A percentile compares a stretch with the other conserved stretches of the same genome.
Conservation (phyloP, 2,888 invertebrate genomes). For the Isoperla grammatica region DNA sequence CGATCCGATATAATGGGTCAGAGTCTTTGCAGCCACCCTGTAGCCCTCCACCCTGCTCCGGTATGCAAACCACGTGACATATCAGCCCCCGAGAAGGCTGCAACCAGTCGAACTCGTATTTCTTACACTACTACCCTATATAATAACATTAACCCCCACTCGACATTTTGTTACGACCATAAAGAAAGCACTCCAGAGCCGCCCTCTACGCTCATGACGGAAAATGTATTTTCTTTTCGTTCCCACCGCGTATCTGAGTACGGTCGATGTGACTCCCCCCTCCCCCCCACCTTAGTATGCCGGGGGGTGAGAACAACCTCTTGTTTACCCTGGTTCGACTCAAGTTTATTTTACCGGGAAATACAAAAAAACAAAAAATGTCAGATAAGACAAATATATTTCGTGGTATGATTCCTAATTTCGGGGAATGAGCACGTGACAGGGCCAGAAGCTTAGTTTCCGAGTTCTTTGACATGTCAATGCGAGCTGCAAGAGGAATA, state of each 20-base stretch:
- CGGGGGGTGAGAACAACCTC: background rate
- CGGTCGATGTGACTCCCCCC: background rate
- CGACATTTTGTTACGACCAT: background rate
- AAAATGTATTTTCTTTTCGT: conserved; percentile 13
- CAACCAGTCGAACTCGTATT: conserved; percentile 1
- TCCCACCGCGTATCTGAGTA: background rate
- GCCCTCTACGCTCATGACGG: conserved; percentile 2
- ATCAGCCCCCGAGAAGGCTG: conserved; percentile 6
- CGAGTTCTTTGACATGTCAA: too few species aligned
- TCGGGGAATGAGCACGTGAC: background rate
- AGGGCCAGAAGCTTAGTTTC: too few species aligned
- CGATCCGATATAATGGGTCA: too few species aligned
- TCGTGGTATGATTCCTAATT: conserved; percentile 19
- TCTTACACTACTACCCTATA: conserved; percentile 10
- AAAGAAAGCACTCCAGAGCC: conserved; percentile 13
- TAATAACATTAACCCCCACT: conserved; percentile 3
- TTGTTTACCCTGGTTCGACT: conserved; percentile 1
- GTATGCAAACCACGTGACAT: conserved; percentile 17
- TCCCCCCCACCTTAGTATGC: background rate
- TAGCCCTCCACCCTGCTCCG: background rate
- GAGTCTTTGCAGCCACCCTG: too few species aligned
- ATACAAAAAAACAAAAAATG: conserved; percentile 1
- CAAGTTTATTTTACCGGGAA: background rate
- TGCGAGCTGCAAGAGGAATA: too few species aligned
- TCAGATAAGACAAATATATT: conserved; percentile 16